Conservation (phyloP, 2,888 invertebrate species). For the Xylophagus ater region DNA sequence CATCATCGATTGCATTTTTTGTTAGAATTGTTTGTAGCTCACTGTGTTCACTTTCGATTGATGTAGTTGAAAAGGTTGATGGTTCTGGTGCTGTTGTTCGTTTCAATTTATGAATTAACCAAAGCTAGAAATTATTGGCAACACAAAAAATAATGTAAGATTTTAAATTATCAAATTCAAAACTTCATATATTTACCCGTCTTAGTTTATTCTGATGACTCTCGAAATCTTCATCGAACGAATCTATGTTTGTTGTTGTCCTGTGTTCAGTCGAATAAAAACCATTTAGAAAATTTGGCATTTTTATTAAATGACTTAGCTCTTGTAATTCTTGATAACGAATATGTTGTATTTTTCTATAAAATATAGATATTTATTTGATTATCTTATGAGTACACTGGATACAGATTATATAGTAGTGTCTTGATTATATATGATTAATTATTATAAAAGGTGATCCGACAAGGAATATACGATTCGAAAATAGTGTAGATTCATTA, state of each 20-base stretch:
- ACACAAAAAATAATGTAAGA: conserved; percentile 1
- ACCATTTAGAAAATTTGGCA: conserved; percentile 9
- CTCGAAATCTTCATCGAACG: not conserved
- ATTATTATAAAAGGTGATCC: too few species aligned
- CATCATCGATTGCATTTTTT: conserved; percentile 26
- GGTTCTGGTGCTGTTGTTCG: conserved; percentile 6
- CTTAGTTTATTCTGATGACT: conserved; percentile 5
- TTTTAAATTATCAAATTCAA: not conserved
- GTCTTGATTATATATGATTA: too few species aligned
- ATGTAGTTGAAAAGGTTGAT: conserved; percentile 2
- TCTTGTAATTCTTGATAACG: too few species aligned
- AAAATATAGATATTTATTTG: too few species aligned
- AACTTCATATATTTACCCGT: conserved; percentile 2
- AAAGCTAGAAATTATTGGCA: conserved; percentile 7
- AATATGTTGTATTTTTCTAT: too few species aligned
- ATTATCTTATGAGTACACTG: too few species aligned
- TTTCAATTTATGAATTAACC: conserved; percentile 12
- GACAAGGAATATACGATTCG: too few species aligned
- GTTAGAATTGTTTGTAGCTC: conserved; percentile 50
- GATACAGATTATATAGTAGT: too few species aligned
- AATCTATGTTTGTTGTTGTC: not conserved
- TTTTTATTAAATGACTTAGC: too few species aligned
- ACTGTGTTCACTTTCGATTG: conserved; percentile 17
- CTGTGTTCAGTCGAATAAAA: too few species aligned
- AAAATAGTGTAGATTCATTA: too few species aligned